Evolutionary conservation across 2,113 vertebrate species (phyloP), one percentile per base, ranked within the genome.

Genomic region (Engraulis encrasicolus): DNA sequence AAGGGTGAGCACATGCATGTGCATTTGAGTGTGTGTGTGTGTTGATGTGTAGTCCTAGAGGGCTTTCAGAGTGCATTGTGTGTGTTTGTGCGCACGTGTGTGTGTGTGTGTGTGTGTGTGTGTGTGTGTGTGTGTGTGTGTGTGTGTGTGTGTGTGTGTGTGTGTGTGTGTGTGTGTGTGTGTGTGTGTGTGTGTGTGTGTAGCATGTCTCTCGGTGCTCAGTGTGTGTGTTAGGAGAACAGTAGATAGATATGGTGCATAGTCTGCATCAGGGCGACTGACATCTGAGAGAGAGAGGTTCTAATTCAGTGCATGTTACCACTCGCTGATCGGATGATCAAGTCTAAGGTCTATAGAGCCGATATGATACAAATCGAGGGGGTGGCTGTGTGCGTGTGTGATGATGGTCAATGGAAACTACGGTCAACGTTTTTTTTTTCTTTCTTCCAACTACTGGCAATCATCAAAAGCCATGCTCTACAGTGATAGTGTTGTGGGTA

Each of bases 171-270:
- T 66, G 23, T 66, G 58, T 66, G 23, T 27, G 58, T 58, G 19
- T 58, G 52, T 58, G 19, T 61, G 74, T 84, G 87, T 79, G 85
- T 80, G 86, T 83, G 86, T 38, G 84, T 2, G 82, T 52, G 78
- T 78, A 78, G 79, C 19, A 50, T 38, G 83, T 37, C 50, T 34
- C 31, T 82, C 81, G 83, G 83, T 77, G 77, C 40, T 50, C 78
- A 38, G 50, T 37, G 86, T 82, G 86, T 82, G 85, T 50, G 71
- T 83, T 87, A 38, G 82, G 19, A 45, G 74, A 88, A 87, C 89
- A 89, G 85, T 88, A 86, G 85, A 89, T 88, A 86, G 85, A 89
- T 90, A 89, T 87, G 91, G 85, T 92, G 91, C 91, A 91, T 90
- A 91, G 89, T 88, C 87, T 85, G 87, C 87, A 85, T 87, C 88